These are phyloP conservation scores for Atta colombica DNA, from an alignment of 1,140 invertebrate species.

Conservation along the genomic window DNA sequence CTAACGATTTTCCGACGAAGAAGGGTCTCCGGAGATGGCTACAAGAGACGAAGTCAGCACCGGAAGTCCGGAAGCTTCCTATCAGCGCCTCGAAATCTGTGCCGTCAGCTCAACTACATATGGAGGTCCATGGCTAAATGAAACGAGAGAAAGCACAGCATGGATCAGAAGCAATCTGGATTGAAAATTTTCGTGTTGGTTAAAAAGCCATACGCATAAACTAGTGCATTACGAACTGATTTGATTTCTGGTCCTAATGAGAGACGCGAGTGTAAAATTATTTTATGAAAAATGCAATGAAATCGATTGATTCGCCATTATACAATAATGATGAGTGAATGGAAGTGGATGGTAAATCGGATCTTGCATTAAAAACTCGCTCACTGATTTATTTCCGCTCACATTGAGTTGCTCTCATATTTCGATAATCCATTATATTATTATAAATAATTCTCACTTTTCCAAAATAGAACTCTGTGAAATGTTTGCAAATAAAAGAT, in stretches of 20 bases:
- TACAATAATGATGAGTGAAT: conserved; percentile 54
- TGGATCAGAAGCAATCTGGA: conserved; percentile 12
- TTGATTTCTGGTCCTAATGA: conserved; percentile 28
- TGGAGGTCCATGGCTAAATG: conserved; percentile 35
- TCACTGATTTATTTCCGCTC: conserved; percentile 43
- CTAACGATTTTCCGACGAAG: conserved; percentile 66
- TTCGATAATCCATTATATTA: conserved; percentile 55
- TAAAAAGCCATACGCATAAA: background rate
- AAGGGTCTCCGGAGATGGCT: conserved; percentile 61
- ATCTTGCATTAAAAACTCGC: conserved; percentile 57
- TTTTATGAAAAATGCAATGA: conserved; percentile 54
- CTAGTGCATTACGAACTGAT: conserved; percentile 17
- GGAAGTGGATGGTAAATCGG: conserved; percentile 42
- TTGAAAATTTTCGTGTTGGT: conserved; percentile 1
- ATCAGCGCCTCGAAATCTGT: conserved; percentile 83
- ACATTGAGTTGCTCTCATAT: conserved; percentile 31
- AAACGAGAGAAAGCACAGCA: conserved; percentile 35
- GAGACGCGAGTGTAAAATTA: conserved; percentile 43
- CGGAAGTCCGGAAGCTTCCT: conserved; percentile 82
- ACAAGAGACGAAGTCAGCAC: conserved; percentile 77
- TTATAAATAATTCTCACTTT: conserved; percentile 46
- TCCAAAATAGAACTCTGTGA: background rate
- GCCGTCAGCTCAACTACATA: conserved; percentile 79
- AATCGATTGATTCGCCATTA: conserved; percentile 52
- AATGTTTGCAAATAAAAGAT: conserved; percentile 23